Percentiles rank a stretch among this genome's conserved stretches.
Conservation (phyloP, 2,113 vertebrate genomes). For the Chunga burmeisteri region DNA sequence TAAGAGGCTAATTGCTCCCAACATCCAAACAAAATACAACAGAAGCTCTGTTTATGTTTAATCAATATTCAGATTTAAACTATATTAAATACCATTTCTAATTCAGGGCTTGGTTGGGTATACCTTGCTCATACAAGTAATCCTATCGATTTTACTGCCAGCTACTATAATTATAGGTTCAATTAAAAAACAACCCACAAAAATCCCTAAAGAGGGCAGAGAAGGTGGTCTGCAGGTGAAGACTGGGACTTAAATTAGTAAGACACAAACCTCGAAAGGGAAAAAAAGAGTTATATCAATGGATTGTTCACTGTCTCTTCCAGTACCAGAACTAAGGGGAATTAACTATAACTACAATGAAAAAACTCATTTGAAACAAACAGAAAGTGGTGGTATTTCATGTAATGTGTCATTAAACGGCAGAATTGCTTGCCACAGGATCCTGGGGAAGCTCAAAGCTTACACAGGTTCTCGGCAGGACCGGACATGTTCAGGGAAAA, state of each 20-base stretch:
- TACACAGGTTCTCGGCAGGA: not conserved
- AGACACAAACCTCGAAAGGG: not conserved
- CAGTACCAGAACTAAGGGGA: not conserved
- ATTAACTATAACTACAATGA: not conserved
- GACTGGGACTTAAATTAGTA: not conserved
- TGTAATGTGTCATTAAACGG: not conserved
- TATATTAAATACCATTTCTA: not conserved
- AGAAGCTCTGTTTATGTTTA: not conserved
- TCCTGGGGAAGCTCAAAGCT: not conserved
- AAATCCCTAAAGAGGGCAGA: not conserved
- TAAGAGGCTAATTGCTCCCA: not conserved
- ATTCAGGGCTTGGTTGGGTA: not conserved
- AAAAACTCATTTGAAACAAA: not conserved
- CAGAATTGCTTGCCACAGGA: not conserved
- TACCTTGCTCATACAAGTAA: not conserved
- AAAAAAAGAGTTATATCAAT: not conserved
- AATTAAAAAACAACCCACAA: not conserved
- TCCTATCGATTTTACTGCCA: not conserved
- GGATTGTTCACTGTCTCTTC: not conserved
- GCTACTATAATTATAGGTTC: not conserved
- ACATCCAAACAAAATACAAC: not conserved
- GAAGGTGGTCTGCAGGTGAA: not conserved
- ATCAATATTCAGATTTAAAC: not conserved
- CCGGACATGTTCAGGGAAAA: accelerated
- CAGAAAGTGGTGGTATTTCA: not conserved